These are phyloP conservation scores for Arvicola amphibius DNA, from an alignment of 2,797 vertebrate species.

Conservation along the genomic window DNA sequence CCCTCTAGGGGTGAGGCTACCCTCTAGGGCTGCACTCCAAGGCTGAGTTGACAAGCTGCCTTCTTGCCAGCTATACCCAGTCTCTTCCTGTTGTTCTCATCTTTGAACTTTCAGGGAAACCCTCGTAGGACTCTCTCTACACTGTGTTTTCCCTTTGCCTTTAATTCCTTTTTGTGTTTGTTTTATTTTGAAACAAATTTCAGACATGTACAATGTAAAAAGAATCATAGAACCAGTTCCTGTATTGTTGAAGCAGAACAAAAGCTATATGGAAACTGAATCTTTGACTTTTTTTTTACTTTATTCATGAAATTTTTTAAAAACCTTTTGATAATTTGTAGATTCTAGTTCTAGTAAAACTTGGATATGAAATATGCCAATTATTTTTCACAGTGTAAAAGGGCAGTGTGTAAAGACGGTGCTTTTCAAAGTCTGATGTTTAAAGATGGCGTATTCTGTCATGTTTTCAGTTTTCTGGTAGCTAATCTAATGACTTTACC, in stretches of 20 bases:
- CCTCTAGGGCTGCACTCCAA: not conserved
- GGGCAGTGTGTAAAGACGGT: not conserved
- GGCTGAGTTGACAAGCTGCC: not conserved
- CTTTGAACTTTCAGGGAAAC: not conserved
- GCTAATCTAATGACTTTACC: not conserved
- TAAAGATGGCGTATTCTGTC: not conserved
- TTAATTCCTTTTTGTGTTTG: not conserved
- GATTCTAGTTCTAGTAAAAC: not conserved
- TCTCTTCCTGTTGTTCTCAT: not conserved
- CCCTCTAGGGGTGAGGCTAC: not conserved
- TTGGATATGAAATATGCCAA: not conserved
- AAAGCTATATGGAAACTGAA: not conserved
- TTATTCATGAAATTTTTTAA: not conserved
- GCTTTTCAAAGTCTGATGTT: conserved; percentile 40
- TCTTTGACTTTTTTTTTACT: not conserved
- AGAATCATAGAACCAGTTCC: not conserved
- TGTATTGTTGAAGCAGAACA: not conserved
- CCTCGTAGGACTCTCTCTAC: not conserved
- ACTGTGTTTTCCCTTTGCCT: not conserved
- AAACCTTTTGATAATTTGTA: conserved; percentile 23
- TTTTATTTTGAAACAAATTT: not conserved
- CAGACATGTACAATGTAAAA: not conserved
- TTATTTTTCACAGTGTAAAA: not conserved
- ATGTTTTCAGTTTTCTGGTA: not conserved
- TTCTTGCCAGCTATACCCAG: not conserved